These are phyloP conservation scores for Neodiprion virginianus DNA, from an alignment of 1,140 invertebrate genomes.

Conservation along the genomic window DNA sequence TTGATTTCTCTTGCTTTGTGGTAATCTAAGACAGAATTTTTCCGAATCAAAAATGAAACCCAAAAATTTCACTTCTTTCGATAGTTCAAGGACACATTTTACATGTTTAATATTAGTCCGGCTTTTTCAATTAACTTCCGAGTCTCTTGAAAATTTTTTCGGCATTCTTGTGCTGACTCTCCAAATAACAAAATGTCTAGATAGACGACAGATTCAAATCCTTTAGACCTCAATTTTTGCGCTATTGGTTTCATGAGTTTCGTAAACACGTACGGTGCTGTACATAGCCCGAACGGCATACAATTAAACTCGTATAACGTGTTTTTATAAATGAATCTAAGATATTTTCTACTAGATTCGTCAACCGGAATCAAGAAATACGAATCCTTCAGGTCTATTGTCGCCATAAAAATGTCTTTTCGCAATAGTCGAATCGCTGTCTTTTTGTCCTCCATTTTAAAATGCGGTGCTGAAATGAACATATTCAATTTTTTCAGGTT, in stretches of 20 bases:
- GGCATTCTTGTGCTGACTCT: too few species aligned
- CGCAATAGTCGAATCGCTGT: conserved; percentile 9
- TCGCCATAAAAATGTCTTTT: not conserved
- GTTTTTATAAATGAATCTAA: conserved; percentile 25
- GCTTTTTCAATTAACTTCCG: too few species aligned
- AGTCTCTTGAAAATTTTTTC: too few species aligned
- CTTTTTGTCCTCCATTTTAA: conserved; percentile 15
- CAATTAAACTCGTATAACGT: conserved; percentile 31
- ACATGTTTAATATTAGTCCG: too few species aligned
- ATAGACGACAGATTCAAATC: conserved; percentile 23
- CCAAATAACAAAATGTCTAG: not conserved
- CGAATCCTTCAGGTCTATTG: conserved; percentile 20
- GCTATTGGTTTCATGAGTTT: conserved; percentile 35
- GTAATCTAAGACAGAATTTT: conserved; percentile 15
- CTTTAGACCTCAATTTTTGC: conserved; percentile 17
- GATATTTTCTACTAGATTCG: not conserved
- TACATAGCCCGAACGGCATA: conserved; percentile 29
- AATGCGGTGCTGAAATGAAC: not conserved
- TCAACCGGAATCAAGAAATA: conserved; percentile 21
- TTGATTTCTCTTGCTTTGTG: conserved; percentile 18
- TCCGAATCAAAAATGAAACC: not conserved
- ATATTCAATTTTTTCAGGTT: conserved; percentile 6
- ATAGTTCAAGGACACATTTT: too few species aligned
- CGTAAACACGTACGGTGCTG: conserved; percentile 30
- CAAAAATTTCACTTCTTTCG: too few species aligned